These are phyloP conservation scores for Leiothrix lutea DNA, from an alignment of 2,113 vertebrate species.

Conservation along the genomic window DNA sequence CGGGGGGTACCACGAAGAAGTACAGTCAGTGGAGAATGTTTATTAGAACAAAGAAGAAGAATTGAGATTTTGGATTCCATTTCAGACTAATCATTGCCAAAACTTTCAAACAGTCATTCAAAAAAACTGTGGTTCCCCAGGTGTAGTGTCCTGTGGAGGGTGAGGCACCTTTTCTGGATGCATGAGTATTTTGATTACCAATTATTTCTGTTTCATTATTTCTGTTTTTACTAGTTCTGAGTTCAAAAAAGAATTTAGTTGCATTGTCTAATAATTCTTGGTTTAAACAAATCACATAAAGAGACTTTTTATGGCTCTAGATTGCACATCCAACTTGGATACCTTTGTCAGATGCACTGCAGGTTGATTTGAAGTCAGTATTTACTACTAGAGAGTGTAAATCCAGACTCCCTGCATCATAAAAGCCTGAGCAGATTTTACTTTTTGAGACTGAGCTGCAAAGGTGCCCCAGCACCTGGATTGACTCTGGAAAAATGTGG, in stretches of 20 bases:
- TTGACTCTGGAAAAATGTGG: neutral
- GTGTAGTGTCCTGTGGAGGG: neutral
- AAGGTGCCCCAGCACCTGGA: neutral
- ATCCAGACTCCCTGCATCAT: neutral
- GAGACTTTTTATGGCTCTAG: neutral
- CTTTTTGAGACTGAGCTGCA: neutral
- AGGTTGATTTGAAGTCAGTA: neutral
- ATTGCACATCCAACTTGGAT: neutral
- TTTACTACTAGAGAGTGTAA: neutral
- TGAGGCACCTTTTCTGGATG: neutral
- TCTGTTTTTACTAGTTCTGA: neutral
- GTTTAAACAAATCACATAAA: neutral
- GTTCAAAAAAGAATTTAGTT: neutral
- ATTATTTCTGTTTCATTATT: neutral
- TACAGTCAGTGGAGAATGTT: fast-evolving
- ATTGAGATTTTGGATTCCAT: neutral
- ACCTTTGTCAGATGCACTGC: neutral
- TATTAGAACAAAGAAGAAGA: neutral
- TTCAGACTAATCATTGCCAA: neutral
- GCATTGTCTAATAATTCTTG: neutral
- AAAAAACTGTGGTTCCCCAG: neutral
- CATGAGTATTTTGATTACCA: neutral
- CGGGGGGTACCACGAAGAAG: fast-evolving
- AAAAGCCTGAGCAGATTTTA: neutral
- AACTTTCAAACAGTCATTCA: neutral